Evolutionary conservation across 2,797 vertebrate species (phyloP).

Genomic region (Ctenosaura bakeri): DNA sequence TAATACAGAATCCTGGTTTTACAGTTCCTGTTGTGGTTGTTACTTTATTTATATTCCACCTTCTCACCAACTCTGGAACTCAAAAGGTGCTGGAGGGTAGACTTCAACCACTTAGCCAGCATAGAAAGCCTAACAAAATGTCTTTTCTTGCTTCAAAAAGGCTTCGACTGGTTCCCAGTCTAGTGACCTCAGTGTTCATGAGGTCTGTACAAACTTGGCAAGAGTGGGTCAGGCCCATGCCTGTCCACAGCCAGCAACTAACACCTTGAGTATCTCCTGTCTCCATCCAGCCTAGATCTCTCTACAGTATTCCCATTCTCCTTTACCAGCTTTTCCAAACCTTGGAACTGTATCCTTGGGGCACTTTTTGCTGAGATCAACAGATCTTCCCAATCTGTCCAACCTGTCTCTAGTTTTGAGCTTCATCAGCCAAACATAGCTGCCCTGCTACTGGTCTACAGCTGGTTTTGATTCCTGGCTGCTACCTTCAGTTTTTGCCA

Average conservation of each 20-base stretch:
- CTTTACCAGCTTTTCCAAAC: background rate
- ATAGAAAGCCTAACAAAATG: background rate
- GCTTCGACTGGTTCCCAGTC: background rate
- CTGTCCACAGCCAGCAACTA: background rate
- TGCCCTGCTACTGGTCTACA: background rate
- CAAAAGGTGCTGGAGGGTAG: no score
- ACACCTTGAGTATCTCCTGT: background rate
- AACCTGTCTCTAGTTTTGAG: background rate
- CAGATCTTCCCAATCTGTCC: background rate
- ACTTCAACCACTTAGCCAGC: background rate
- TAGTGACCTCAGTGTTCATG: background rate
- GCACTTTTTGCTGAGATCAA: background rate
- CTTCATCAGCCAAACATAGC: background rate
- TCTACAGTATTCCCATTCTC: background rate
- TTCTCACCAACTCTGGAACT: no score
- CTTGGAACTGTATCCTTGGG: background rate
- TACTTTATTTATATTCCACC: no score
- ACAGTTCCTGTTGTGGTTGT: no score
- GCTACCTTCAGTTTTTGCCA: background rate
- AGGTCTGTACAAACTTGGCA: background rate
- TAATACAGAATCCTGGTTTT: background rate
- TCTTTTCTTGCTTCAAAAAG: background rate
- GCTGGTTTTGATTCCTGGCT: constrained; percentile 15
- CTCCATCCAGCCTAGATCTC: background rate
- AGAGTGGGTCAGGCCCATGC: background rate